Base-by-base conservation (phyloP, 2,888 invertebrate genomes). In the Cordylochernes scorpioides region DNA sequence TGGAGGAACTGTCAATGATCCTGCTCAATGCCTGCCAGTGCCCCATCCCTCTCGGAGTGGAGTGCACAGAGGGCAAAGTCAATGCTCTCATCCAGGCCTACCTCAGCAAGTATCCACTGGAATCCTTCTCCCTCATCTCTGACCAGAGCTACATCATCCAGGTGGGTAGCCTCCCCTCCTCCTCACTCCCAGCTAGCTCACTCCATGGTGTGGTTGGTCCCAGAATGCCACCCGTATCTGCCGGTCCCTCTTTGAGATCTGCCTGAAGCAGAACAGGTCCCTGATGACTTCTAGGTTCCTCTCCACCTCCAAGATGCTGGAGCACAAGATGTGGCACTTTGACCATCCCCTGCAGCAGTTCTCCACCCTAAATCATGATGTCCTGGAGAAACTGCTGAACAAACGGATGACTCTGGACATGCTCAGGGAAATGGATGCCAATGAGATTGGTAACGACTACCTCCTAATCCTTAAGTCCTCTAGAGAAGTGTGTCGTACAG, bases 221-320 rank as follows among this genome's bases (percentile, higher is more conserved):
- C 46, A 88, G 71, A 94, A 91, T 54, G 72, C 80, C 6, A 69
- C 72, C 0, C 65, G 94, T 30, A 80, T 97, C 42, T 65, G 74
- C 5, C 63, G 94, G 22, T 86, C 88, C 0, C 55, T 94, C 18
- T 97, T 94, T 54, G 91, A 97, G 47, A 75, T 94, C 38, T 75
- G 77, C 1, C 56, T 91, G 5, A 64, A 77, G 16, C 72, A 72
- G 45, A 82, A 80, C 49, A 84, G 80, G 61, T 73, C 94, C 0
- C 62, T 78, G 39, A 66, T 91, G 61, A 70, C 94, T 0, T 71
- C 68, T 0, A 60, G 80, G 5, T 68, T 91, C 40, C 61, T 97
- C 2, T 65, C 64, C 42, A 64, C 94, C 48, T 71, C 84, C 17
- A 84, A 88, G 57, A 82, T 82, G 71, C 61, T 97, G 38, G 91